Evolutionary conservation across 2,888 invertebrate species (phyloP).

Genomic region (Cephus runcator): DNA sequence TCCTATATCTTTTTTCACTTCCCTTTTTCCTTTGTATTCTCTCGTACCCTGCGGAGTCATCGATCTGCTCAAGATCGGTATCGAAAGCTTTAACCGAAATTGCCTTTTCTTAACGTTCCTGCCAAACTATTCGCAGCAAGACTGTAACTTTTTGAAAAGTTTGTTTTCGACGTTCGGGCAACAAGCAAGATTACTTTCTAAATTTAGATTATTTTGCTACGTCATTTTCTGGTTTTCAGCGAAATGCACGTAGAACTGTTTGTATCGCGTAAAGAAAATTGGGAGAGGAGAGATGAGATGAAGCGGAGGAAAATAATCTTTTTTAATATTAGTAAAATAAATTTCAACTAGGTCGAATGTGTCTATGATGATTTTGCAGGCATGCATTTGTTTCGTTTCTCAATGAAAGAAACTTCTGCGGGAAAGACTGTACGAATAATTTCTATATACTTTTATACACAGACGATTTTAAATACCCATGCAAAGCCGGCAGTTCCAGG

Average conservation of each 20-base stretch:
- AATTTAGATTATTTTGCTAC: background rate
- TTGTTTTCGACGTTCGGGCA: background rate
- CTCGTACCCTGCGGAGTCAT: background rate
- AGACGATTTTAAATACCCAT: background rate
- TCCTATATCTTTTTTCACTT: background rate
- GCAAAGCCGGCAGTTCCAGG: background rate
- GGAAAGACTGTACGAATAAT: background rate
- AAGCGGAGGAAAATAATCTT: background rate
- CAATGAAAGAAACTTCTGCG: background rate
- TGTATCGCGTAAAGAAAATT: background rate
- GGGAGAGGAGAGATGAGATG: background rate
- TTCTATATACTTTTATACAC: background rate
- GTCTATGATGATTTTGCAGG: background rate
- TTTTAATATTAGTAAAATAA: background rate
- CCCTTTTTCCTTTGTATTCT: background rate
- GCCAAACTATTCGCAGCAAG: background rate
- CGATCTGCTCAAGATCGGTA: background rate
- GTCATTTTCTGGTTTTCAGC: background rate
- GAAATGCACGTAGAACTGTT: background rate
- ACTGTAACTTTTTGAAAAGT: background rate
- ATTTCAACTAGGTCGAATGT: background rate
- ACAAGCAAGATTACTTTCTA: background rate
- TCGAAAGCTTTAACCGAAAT: background rate
- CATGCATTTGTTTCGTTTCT: background rate
- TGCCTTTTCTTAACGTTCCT: background rate